Base-by-base conservation (phyloP, 2,797 vertebrate species). In the Amblyraja radiata region DNA sequence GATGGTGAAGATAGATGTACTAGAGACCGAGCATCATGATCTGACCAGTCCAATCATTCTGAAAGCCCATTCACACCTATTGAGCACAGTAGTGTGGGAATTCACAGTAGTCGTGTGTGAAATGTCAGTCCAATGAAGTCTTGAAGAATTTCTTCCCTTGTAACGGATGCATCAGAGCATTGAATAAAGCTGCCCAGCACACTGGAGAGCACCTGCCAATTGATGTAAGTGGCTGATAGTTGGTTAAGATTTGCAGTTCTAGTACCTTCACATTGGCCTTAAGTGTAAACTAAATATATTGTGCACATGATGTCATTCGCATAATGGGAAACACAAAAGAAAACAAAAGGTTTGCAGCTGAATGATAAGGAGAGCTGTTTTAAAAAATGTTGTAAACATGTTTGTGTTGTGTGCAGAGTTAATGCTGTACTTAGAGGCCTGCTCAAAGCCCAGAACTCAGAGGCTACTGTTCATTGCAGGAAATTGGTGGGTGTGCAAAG, bases 291-390 rank as follows among this genome's bases (percentile, higher is more conserved):
- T 54, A 65, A 68, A 36, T 68, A 46, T 68, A 68, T 68, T 88
- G 84, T 88, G 63, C 84, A 68, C 5, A 88, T 88, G 84, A 88
- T 68, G 63, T 88, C 84, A 65, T 88, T 68, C 61, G n/a, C 28
- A n/a, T 63, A 86, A 86, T 86, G 68, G 84, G 84, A 88, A 68
- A 32, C 63, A 68, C 84, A 68, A 88, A 88, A 88, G 63, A 36
- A 88, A 88, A 88, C 84, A 88, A 88, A 68, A 88, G 63, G n/a
- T 68, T 36, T 68, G 63, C 39, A 92, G 68, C 68, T 92, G 90
- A 74, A 92, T 92, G 74, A 54, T 92, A 74, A 39, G 73, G 71
- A 36, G 36, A n/a, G 90, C 10, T 39, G 28, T 92, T 92, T 92
- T 46, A 46, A 73, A 54, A 54, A 36, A 1, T 92, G 90, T 54